Evolutionary conservation across 2,888 invertebrate genomes (phyloP), one percentile per base, ranked within the genome.

Genomic region (Leptinotarsa juncta): DNA sequence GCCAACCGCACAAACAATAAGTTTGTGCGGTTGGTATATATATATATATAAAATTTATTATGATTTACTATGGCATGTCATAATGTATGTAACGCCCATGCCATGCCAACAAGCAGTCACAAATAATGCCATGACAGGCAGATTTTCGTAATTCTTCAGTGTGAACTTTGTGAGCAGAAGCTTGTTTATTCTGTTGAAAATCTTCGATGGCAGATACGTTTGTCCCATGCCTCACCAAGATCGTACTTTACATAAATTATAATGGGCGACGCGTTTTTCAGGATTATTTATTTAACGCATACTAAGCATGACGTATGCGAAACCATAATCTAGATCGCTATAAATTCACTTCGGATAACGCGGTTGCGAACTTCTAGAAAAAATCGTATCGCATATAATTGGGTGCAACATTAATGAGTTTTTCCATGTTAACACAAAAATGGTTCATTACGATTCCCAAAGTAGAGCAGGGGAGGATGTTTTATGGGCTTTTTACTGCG

Each of bases 301-400:
- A 65, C 50, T 42, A 50, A 62, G 62, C 65, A 70, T 69, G 57
- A 69, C 14, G 57, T 57, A 69, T 55, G 70, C 72, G 70, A 62
- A 51, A 70, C 23, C 66, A 20, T 50, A 26, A 57, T 66, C 70
- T 72, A 80, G 80, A 79, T 80, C 79, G 72, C 66, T 73, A 49
- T 69, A 57, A 69, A 69, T 69, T 4, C 42, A 16, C 32, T 62
- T 57, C 55, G 50, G 32, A 50, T 53, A 69, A 69, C 18, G 42
- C 60, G 32, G 62, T 62, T 32, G 62, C 62, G 62, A 62, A 32
- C 7, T 42, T 62, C 62, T n/a, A 32, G 3, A 26, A 62, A n/a
- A 51, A 51, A 51, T 10, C 42, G 15, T 57, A 32, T 32, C 42
- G 32, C 10, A 18, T 62, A 32, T 62, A 62, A 62, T 62, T 62